phyloP scores from a whole-genome alignment of 2,888 invertebrate species.

The Biston betularia region DNA sequence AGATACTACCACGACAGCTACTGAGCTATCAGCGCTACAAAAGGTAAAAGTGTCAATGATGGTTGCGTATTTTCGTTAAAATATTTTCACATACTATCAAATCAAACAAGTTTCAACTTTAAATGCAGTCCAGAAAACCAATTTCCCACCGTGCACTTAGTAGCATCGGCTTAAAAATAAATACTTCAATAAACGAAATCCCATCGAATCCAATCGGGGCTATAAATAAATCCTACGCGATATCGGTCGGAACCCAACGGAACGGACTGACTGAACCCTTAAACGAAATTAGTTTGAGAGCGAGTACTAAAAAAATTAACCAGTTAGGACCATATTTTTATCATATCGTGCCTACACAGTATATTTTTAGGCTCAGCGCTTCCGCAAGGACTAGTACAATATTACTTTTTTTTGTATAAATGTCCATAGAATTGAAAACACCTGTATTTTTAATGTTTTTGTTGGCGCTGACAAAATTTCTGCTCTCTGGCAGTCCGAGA shows the following conservation, averaged over 20 bases:
- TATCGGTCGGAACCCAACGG: constrained; percentile 41
- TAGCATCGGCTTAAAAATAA: constrained; percentile 42
- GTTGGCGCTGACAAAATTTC: too few species aligned
- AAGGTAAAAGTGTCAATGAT: too few species aligned
- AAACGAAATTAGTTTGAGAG: constrained; percentile 18
- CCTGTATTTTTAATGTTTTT: too few species aligned
- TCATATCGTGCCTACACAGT: neutral
- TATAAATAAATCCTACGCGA: constrained; percentile 48
- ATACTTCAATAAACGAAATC: constrained; percentile 43
- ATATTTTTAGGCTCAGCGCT: too few species aligned
- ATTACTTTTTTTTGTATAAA: too few species aligned
- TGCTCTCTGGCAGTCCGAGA: too few species aligned
- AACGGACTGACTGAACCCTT: constrained; percentile 25
- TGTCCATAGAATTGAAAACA: too few species aligned
- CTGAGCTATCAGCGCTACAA: too few species aligned
- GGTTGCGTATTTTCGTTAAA: too few species aligned
- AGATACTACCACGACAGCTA: too few species aligned
- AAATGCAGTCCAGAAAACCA: constrained; percentile 19
- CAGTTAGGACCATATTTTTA: neutral
- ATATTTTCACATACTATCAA: neutral
- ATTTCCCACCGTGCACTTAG: constrained; percentile 27
- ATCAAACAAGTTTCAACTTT: neutral
- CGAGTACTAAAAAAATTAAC: neutral
- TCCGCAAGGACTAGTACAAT: too few species aligned
- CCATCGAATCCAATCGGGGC: constrained; percentile 38